Percentiles rank a stretch among this genome's conserved stretches.
Evolutionary conservation across 2,113 vertebrate genomes (phyloP).

Genomic region (Myotis yumanensis): DNA sequence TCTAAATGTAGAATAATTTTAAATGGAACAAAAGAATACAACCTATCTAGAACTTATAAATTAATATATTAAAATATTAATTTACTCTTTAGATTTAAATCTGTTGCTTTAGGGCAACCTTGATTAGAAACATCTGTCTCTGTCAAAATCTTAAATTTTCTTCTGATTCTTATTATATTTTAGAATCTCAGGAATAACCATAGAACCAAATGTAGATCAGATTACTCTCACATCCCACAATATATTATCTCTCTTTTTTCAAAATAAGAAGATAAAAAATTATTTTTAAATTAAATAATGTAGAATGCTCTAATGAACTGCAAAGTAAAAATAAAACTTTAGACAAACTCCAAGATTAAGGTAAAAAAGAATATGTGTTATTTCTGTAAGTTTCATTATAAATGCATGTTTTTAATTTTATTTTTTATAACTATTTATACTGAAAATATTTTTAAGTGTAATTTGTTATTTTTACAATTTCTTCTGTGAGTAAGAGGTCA

Average conservation of each 20-base stretch:
- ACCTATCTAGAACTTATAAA: neutral
- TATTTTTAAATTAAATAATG: neutral
- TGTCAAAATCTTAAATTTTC: neutral
- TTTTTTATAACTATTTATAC: neutral
- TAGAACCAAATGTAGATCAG: neutral
- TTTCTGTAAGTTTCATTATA: neutral
- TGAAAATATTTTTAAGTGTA: neutral
- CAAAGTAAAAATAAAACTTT: neutral
- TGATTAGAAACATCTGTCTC: neutral
- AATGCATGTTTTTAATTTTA: neutral
- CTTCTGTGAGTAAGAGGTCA: accelerated
- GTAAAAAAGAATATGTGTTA: neutral
- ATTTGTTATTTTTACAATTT: neutral
- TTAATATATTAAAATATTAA: neutral
- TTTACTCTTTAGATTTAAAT: neutral
- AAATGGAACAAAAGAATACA: neutral
- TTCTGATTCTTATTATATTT: neutral
- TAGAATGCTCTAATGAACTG: neutral
- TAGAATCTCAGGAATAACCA: neutral
- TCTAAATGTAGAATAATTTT: neutral
- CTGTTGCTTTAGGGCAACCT: neutral
- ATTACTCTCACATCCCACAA: neutral
- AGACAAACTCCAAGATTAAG: neutral
- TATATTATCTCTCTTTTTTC: neutral
- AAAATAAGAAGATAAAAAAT: neutral